Conservation (phyloP, 2,113 vertebrate genomes). For the Brachirus orientalis region DNA sequence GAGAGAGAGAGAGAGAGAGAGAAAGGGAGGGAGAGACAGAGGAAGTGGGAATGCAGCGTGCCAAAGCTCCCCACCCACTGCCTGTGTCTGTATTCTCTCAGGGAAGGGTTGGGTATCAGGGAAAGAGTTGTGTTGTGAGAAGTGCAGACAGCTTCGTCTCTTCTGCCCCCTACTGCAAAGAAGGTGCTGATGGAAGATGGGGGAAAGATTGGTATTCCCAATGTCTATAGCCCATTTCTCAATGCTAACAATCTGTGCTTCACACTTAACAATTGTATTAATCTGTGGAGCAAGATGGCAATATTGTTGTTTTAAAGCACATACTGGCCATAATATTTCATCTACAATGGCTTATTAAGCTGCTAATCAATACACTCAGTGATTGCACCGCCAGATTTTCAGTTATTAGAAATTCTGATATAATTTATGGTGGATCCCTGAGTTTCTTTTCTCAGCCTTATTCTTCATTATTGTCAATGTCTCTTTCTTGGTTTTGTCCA, state of each 20-base stretch:
- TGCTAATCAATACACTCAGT: slow-evolving; percentile 35
- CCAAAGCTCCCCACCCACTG: slow-evolving; percentile 69
- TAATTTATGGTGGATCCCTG: neutral
- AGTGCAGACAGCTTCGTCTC: slow-evolving; percentile 67
- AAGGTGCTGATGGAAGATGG: slow-evolving; percentile 48
- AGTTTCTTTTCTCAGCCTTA: neutral
- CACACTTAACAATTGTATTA: slow-evolving; percentile 8
- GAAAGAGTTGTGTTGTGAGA: slow-evolving; percentile 54
- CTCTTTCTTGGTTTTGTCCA: neutral
- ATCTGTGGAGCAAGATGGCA: slow-evolving; percentile 14
- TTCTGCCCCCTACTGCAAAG: slow-evolving; percentile 79
- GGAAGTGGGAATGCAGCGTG: slow-evolving; percentile 48
- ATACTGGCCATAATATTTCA: neutral
- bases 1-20: neutral
- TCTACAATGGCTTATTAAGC: slow-evolving; percentile 12
- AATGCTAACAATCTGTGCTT: slow-evolving; percentile 8
- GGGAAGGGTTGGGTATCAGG: slow-evolving; percentile 54
- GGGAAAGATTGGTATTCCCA: slow-evolving; percentile 3
- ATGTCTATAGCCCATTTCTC: slow-evolving; percentile 23
- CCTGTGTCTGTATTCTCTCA: slow-evolving; percentile 61
- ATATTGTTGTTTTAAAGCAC: slow-evolving; percentile 6
- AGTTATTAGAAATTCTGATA: neutral
- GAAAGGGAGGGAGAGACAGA: slow-evolving; percentile 11
- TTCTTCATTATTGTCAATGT: neutral
- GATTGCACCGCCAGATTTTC: slow-evolving; percentile 1